Conservation (phyloP, 2,113 vertebrate species). For the Sceloporus undulatus region DNA sequence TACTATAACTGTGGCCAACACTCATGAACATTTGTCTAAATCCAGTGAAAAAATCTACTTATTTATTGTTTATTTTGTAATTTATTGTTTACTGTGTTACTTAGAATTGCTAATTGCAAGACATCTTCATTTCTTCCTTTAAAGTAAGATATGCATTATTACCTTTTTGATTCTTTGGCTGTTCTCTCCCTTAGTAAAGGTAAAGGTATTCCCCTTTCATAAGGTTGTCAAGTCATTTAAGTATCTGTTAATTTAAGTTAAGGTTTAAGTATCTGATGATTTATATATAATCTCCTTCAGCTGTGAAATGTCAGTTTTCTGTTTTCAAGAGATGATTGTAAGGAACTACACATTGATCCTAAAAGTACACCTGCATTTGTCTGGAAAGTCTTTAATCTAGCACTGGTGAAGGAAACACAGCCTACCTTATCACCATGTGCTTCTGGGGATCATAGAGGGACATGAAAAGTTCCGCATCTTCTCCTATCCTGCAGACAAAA, state of each 20-base stretch:
- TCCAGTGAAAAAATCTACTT: neutral
- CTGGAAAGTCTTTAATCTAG: neutral
- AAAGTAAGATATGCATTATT: neutral
- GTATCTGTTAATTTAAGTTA: neutral
- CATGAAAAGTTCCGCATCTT: conserved; percentile 98
- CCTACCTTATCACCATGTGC: conserved; percentile 90
- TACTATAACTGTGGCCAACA: too few relatives aligned
- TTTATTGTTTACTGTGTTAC: neutral
- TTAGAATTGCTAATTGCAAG: neutral
- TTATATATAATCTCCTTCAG: neutral
- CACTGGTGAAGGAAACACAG: neutral
- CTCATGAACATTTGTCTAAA: too few relatives aligned
- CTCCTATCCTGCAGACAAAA: conserved; percentile 96
- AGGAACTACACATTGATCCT: fast-evolving
- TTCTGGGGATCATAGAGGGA: conserved; percentile 94
- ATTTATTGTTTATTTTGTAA: neutral
- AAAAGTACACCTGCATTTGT: neutral
- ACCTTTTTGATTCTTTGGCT: neutral
- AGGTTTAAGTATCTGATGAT: neutral
- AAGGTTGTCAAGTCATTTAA: neutral
- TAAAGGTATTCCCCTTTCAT: too few relatives aligned
- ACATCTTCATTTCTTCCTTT: neutral
- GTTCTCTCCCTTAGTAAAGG: neutral
- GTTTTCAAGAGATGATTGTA: neutral
- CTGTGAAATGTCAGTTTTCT: neutral